phyloP scores from a whole-genome alignment of 1,140 invertebrate species.

The Elymnias hypermnestra region DNA sequence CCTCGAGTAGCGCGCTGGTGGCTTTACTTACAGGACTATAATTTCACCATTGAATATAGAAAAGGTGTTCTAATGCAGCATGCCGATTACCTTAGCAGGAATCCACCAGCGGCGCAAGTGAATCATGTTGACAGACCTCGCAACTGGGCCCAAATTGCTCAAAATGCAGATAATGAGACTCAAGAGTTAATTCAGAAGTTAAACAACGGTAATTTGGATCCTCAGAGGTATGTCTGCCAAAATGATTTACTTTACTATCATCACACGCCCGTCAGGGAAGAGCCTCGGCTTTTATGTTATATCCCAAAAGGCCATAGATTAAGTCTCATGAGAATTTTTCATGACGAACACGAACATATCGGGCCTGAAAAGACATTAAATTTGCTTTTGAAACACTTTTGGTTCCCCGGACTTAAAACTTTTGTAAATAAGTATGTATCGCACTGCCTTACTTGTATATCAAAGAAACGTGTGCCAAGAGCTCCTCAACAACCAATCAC shows the following conservation, averaged over 20 bases:
- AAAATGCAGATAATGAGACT: too few relatives aligned
- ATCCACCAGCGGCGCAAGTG: background rate
- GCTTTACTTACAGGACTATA: slow-evolving; percentile 16
- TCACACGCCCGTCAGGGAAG: background rate
- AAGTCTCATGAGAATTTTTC: slow-evolving; percentile 11
- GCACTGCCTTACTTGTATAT: slow-evolving; percentile 16
- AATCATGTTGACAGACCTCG: too few relatives aligned
- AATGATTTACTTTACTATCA: slow-evolving; percentile 17
- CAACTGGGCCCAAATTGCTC: too few relatives aligned
- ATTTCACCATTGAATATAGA: slow-evolving; percentile 13
- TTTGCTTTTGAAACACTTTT: slow-evolving; percentile 11
- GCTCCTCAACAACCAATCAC: slow-evolving; percentile 20
- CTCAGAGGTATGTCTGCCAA: background rate
- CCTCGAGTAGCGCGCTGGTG: slow-evolving; percentile 17
- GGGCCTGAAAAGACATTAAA: slow-evolving; percentile 7
- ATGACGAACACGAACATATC: slow-evolving; percentile 18
- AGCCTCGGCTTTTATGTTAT: slow-evolving; percentile 13
- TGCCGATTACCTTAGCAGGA: slow-evolving; percentile 24
- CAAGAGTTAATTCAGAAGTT: slow-evolving; percentile 8
- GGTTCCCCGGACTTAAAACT: slow-evolving; percentile 25
- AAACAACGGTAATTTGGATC: slow-evolving; percentile 8
- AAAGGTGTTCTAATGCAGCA: slow-evolving; percentile 11
- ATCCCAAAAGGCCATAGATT: slow-evolving; percentile 13
- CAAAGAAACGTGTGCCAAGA: slow-evolving; percentile 13
- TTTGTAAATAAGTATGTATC: slow-evolving; percentile 27